These are phyloP conservation scores for Athene cunicularia DNA, from an alignment of 2,113 vertebrate genomes.

Conservation along the genomic window DNA sequence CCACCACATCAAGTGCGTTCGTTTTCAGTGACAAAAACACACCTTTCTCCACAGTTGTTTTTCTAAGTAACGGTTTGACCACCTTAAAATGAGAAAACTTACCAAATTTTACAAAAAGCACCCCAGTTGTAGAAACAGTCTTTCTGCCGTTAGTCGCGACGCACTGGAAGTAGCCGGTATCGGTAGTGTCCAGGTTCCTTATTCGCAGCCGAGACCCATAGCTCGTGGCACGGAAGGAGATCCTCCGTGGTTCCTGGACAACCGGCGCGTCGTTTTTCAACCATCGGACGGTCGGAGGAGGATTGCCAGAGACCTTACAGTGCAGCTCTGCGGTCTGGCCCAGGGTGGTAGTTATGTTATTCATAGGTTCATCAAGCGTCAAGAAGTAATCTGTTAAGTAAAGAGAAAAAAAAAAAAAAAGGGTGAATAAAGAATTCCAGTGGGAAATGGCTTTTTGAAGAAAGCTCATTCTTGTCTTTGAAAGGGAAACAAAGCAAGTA, in stretches of 20 bases:
- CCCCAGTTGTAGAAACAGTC: conserved; percentile 91
- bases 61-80: rapidly evolving
- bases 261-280: conserved; percentile 97
- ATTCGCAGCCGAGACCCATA: conserved; percentile 95
- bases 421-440: background rate
- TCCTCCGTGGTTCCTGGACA: conserved; percentile 90
- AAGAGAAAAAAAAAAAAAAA: background rate
- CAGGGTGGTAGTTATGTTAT: conserved; percentile 96
- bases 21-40: rapidly evolving
- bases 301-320: conserved; percentile 90
- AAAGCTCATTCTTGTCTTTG: background rate
- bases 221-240: conserved; percentile 86
- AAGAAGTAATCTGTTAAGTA: conserved; percentile 82
- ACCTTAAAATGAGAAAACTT: background rate
- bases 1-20: rapidly evolving
- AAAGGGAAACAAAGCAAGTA: background rate
- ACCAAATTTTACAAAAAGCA: conserved; percentile 97
- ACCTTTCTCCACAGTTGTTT: background rate
- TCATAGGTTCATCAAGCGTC: conserved; percentile 92
- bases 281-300: conserved; percentile 88
- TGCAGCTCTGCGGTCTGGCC: conserved; percentile 93
- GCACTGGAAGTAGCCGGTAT: conserved; percentile 98
- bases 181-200: conserved; percentile 94
- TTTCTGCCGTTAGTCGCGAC: conserved; percentile 88
- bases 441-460: background rate